Evolutionary conservation across 2,113 vertebrate genomes (phyloP).

Genomic region (Pluvialis apricaria): DNA sequence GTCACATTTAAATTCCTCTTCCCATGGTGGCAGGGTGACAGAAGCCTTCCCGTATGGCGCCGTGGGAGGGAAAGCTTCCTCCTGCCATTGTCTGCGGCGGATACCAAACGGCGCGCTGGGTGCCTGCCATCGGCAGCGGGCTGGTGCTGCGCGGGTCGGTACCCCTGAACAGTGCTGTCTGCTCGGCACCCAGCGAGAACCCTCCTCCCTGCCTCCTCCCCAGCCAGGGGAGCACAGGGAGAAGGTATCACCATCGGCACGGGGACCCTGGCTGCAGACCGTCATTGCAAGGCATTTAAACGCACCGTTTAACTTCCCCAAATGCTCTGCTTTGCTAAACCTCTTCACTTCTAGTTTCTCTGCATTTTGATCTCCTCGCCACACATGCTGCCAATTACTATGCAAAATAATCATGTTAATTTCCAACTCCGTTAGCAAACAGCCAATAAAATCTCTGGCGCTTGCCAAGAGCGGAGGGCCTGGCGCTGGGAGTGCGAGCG

Average conservation of each 20-base stretch:
- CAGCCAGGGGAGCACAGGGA: not conserved
- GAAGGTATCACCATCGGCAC: rapidly evolving
- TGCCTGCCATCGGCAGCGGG: not conserved
- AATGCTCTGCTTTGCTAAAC: not conserved
- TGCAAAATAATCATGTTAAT: not conserved
- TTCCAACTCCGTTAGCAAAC: not conserved
- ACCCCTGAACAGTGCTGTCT: rapidly evolving
- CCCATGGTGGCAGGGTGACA: not conserved
- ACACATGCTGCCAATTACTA: not conserved
- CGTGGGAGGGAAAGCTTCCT: conserved; percentile 34
- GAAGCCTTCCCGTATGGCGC: not conserved
- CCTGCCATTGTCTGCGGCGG: not conserved
- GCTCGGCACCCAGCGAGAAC: rapidly evolving
- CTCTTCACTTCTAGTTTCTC: not conserved
- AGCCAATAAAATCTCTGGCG: not conserved
- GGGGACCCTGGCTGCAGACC: not conserved
- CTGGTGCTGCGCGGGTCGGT: not conserved
- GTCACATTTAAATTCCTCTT: not conserved
- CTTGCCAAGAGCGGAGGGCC: not conserved
- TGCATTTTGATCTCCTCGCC: not conserved
- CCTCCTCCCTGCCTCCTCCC: not conserved
- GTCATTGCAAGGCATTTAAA: not conserved
- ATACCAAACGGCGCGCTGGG: not conserved
- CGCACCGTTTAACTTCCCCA: not conserved
- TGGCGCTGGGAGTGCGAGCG: rapidly evolving